These are phyloP conservation scores for Pomacea canaliculata DNA, from an alignment of 2,888 invertebrate species.

Conservation along the genomic window DNA sequence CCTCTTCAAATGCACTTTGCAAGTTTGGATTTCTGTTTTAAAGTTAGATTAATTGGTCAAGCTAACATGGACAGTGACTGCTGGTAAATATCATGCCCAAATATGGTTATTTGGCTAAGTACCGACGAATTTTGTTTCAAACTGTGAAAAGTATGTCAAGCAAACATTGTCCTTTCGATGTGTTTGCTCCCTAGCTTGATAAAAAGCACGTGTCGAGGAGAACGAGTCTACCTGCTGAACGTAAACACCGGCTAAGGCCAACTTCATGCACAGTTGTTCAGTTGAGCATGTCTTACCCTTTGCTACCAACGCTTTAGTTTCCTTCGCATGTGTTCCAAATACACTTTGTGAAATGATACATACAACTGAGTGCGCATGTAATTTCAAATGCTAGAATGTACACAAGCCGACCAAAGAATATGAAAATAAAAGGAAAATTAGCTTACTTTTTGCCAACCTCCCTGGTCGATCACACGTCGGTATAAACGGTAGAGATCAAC, in stretches of 20 bases:
- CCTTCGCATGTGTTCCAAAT: no score
- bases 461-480: constrained; percentile 89
- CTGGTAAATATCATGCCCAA: background rate
- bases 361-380: background rate
- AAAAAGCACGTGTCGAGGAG: constrained; percentile 24
- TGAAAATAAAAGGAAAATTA: constrained; percentile 27
- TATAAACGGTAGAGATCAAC: constrained; percentile 94
- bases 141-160: background rate
- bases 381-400: background rate
- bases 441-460: constrained; percentile 93
- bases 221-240: constrained; percentile 22
- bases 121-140: background rate
- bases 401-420: background rate
- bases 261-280: background rate
- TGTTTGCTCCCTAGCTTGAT: constrained; percentile 22
- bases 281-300: no score
- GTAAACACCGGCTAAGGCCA: constrained; percentile 24
- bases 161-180: background rate
- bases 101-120: constrained; percentile 15
- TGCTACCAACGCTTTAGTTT: no score
- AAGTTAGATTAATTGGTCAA: no score
- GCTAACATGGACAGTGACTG: no score
- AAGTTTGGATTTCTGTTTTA: no score
- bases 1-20: no score
- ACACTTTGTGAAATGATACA: no score